Evolutionary conservation across 2,113 vertebrate genomes (phyloP).

Genomic region (Phasianus colchicus): DNA sequence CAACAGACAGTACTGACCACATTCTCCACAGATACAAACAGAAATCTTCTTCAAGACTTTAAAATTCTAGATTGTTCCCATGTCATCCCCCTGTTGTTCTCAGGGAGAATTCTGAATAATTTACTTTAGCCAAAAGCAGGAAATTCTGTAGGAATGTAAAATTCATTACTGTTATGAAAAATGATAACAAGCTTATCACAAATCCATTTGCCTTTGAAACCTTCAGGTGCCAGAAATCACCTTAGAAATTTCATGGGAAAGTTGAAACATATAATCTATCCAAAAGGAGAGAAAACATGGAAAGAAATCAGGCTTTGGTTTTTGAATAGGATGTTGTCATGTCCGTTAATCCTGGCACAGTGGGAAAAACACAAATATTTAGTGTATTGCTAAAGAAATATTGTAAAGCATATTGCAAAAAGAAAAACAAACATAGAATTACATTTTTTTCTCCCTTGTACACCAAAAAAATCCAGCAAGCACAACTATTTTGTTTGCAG

Average conservation of each 20-base stretch:
- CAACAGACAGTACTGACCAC: neutral
- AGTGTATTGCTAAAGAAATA: neutral
- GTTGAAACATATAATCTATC: neutral
- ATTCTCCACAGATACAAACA: neutral
- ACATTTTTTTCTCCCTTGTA: fast-evolving
- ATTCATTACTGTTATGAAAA: neutral
- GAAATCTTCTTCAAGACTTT: neutral
- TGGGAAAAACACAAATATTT: neutral
- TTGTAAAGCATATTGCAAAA: neutral
- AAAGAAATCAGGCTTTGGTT: neutral
- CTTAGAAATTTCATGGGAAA: neutral
- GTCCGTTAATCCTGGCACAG: neutral
- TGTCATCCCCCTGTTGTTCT: neutral
- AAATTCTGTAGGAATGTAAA: neutral
- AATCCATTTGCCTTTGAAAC: neutral
- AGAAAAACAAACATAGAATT: neutral
- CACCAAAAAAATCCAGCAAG: fast-evolving
- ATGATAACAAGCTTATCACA: neutral
- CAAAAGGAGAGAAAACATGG: neutral
- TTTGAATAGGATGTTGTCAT: neutral
- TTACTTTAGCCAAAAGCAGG: neutral
- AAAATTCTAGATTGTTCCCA: neutral
- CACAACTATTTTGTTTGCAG: neutral
- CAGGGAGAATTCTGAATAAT: neutral
- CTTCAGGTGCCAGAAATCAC: neutral